Evolutionary conservation across 2,113 vertebrate genomes (phyloP), one percentile per base, ranked within the genome.

Genomic region (Ameiurus melas): DNA sequence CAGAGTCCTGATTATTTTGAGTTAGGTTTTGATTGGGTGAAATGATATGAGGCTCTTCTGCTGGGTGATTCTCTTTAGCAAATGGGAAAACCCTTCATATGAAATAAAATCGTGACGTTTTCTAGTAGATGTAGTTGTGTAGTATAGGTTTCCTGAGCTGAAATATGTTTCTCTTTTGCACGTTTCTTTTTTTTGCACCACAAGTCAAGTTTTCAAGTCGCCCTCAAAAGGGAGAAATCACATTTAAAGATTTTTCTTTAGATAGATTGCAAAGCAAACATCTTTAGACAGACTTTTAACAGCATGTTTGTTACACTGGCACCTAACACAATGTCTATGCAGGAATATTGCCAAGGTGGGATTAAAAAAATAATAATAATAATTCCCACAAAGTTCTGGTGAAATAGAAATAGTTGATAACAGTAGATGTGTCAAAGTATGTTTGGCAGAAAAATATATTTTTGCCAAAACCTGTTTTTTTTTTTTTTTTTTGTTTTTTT

Each of bases 1-100:
- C 30, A 16, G 62, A 60, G 19, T 36, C 2, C 25, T 87, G 47
- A 87, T 85, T 87, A 57, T 55, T 75, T 85, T 43, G 17, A 55
- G 14, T 85, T 22, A 47, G 20, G 71, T 62, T 89, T 87, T 58
- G 36, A 30, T 80, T 17, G 27, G n/a, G 3, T 55, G 39, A 77
- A 64, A 64, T 64, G 25, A 64, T n/a, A 10, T 12, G 25, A 64
- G 9, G 1, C 25, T 27, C 2, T 64, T 19, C 25, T 27, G 62
- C 62, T 64, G 62, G 25, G 25, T 64, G 62, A 64, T 27, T 25
- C 6, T 62, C 62, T 27, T 64, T 10, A 22, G 25, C 9, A 27
- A 64, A 64, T 64, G n/a, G 16, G n/a, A 30, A 33, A 68, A 14
- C 13, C n/a, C 16, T 68, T 68, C n/a, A 27, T 7, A 64, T 62